phyloP scores from a whole-genome alignment of 2,113 vertebrate genomes.

The Engraulis encrasicolus region DNA sequence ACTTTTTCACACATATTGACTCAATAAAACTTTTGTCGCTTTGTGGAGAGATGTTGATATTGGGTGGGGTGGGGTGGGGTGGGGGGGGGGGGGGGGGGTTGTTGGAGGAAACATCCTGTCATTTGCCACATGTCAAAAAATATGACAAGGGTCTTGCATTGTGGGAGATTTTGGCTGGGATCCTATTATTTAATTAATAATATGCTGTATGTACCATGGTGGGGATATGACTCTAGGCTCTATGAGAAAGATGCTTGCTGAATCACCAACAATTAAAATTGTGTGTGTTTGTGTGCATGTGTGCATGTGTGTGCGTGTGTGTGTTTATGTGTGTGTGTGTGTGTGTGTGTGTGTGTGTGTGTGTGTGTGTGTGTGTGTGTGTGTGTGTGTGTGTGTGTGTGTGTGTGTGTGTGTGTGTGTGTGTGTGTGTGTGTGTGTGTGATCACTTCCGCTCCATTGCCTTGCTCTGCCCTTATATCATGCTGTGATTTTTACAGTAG shows the following conservation, averaged over 20 bases:
- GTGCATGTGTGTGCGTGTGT: no score
- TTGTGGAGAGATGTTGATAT: no score
- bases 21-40: constrained; percentile 78
- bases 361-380: no score
- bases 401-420: no score
- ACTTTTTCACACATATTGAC: constrained; percentile 79
- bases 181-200: no score
- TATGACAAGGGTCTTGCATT: constrained; percentile 75
- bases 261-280: constrained; percentile 4
- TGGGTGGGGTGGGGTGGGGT: no score
- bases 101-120: constrained; percentile 62
- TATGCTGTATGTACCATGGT: constrained; percentile 54
- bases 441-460: background rate
- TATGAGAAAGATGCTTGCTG: background rate
- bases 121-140: constrained; percentile 72
- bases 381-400: no score
- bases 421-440: no score
- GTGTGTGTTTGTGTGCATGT: no score
- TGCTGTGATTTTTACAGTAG: background rate
- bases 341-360: no score
- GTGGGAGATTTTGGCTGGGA: constrained; percentile 54
- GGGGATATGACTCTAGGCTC: constrained; percentile 39
- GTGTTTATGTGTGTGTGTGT: no score
- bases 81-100: no score
- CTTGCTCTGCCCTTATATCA: background rate